phyloP scores from a whole-genome alignment of 1,140 invertebrate genomes.

The Campoletis sonorensis region DNA sequence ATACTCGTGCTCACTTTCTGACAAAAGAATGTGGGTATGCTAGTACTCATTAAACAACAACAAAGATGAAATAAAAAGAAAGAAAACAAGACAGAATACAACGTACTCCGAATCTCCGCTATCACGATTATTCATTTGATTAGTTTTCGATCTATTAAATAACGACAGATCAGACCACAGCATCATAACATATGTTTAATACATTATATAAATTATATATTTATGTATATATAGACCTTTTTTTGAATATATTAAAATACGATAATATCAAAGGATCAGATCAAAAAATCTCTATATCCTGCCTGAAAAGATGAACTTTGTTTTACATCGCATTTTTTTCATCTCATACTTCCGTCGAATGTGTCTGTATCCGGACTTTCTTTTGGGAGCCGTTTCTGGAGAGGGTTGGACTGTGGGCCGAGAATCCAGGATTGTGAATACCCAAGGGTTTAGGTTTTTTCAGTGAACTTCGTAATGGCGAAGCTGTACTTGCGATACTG shows the following conservation, averaged over 20 bases:
- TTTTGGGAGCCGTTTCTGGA: constrained; percentile 89
- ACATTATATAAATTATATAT: background rate
- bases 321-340: background rate
- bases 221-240: background rate
- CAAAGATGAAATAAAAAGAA: constrained; percentile 31
- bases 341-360: constrained; percentile 88
- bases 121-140: constrained; percentile 54
- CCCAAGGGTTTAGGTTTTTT: constrained; percentile 89
- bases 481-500: constrained; percentile 80
- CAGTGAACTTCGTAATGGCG: constrained; percentile 87
- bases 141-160: constrained; percentile 43
- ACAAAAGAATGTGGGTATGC: constrained; percentile 2
- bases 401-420: constrained; percentile 86
- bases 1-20: background rate
- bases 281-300: background rate
- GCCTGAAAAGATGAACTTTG: too few relatives aligned
- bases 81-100: constrained; percentile 35
- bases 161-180: constrained; percentile 29
- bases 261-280: background rate
- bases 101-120: constrained; percentile 45
- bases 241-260: background rate
- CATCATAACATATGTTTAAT: constrained; percentile 27
- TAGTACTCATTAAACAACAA: constrained; percentile 42
- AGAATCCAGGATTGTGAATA: constrained; percentile 91
- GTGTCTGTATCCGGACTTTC: constrained; percentile 91